Evolutionary conservation across 1,140 invertebrate genomes (phyloP).

Genomic region (Drosophila nikananu): DNA sequence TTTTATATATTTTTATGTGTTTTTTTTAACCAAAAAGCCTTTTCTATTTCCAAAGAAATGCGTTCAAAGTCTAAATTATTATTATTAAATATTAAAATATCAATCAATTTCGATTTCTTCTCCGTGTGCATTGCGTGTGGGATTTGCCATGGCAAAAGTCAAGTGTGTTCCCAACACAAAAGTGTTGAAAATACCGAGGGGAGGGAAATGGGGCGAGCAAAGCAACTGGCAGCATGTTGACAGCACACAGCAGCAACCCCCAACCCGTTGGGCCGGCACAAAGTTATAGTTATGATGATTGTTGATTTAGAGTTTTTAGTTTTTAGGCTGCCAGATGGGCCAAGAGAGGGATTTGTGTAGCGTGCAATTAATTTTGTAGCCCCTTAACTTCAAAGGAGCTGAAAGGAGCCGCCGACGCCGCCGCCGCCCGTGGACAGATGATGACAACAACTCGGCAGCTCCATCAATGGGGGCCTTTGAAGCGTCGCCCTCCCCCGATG

Average conservation of each 20-base stretch:
- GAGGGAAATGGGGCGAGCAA: slow-evolving; percentile 37
- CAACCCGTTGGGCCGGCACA: slow-evolving; percentile 22
- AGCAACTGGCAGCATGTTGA: slow-evolving; percentile 74
- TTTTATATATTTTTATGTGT: too few relatives aligned
- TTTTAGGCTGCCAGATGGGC: slow-evolving; percentile 38
- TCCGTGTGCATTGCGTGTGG: slow-evolving; percentile 45
- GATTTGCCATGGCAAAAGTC: slow-evolving; percentile 70
- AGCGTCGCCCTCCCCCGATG: slow-evolving; percentile 27
- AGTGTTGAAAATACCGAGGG: slow-evolving; percentile 48
- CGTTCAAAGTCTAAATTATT: too few relatives aligned
- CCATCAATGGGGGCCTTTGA: slow-evolving; percentile 73
- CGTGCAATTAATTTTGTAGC: slow-evolving; percentile 80
- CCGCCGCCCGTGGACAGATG: slow-evolving; percentile 53
- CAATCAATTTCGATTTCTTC: neutral
- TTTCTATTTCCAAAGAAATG: neutral
- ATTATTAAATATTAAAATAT: neutral
- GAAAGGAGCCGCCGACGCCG: slow-evolving; percentile 65
- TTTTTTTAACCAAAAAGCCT: neutral
- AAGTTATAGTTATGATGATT: slow-evolving; percentile 82
- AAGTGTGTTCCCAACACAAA: slow-evolving; percentile 61
- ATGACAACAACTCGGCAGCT: slow-evolving; percentile 36
- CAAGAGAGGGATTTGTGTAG: slow-evolving; percentile 63
- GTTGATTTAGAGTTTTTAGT: slow-evolving; percentile 79
- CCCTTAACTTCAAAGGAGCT: slow-evolving; percentile 68
- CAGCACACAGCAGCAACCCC: slow-evolving; percentile 33